phyloP scores from a whole-genome alignment of 2,888 invertebrate genomes.

The Notodonta dromedarius region DNA sequence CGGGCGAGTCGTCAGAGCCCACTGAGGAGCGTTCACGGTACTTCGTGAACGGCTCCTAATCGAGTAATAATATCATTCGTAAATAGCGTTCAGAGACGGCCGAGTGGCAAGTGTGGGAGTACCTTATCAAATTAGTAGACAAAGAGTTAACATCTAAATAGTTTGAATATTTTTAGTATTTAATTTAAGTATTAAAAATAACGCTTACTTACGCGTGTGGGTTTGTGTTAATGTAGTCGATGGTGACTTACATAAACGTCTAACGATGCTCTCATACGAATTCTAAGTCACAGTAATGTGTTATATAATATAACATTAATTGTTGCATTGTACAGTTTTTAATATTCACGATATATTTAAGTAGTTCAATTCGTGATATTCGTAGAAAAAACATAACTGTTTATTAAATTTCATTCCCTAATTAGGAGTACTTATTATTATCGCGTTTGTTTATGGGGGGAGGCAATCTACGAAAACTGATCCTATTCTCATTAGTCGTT shows the following conservation, averaged over 20 bases:
- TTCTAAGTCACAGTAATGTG: constrained; percentile 45
- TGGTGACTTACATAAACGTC: constrained; percentile 42
- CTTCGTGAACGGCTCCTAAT: constrained; percentile 21
- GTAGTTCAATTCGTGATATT: constrained; percentile 27
- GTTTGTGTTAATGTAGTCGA: constrained; percentile 80
- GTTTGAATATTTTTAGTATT: constrained; percentile 45
- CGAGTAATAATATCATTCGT: constrained; percentile 45
- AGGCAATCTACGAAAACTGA: constrained; percentile 26
- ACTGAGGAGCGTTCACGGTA: constrained; percentile 18
- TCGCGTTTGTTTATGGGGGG: constrained; percentile 12
- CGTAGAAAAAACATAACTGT: not conserved
- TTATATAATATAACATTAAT: constrained; percentile 32
- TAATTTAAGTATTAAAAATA: constrained; percentile 49
- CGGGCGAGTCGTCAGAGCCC: constrained; percentile 37
- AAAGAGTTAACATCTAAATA: constrained; percentile 48
- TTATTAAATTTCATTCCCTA: constrained; percentile 2
- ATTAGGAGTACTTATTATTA: constrained; percentile 6
- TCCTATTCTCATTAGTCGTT: constrained; percentile 28
- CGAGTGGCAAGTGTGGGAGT: constrained; percentile 41
- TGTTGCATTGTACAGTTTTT: constrained; percentile 41
- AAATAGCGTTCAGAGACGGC: constrained; percentile 60
- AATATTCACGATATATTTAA: constrained; percentile 27
- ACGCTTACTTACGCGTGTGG: constrained; percentile 76
- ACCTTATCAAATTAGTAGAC: constrained; percentile 50
- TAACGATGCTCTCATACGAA: constrained; percentile 42